Base-by-base conservation (phyloP, 2,113 vertebrate species). In the Phaethon lepturus region DNA sequence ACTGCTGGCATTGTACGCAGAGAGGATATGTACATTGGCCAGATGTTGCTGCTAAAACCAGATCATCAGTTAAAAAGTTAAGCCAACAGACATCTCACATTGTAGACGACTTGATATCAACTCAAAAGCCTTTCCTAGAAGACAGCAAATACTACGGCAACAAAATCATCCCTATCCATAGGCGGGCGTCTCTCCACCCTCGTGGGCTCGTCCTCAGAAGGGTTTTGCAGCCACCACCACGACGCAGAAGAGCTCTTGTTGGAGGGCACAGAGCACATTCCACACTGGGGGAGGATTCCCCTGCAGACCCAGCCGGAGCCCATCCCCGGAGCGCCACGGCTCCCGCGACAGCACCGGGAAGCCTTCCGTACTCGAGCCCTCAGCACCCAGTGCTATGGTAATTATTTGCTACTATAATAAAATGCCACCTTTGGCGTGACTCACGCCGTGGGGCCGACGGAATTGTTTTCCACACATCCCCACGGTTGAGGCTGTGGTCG, bases 261-360 rank as follows among this genome's bases (percentile, higher is more conserved):
- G 25, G 24, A 81, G n/a, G 59, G 22, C 15, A 33, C 33, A 45
- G 60, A 59, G 77, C 19, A 25, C 44, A 50, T 45, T 83, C 49
- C 53, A 49, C 1, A 23, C 63, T 4, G 4, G 24, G 28, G 38
- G 25, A 87, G 24, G 8, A 6, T 56, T 64, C 59, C 29, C 71
- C 76, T 68, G 40, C 86, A 49, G 44, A 86, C 13, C 25, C 42
- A 56, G 26, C 59, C 44, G 20, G 45, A 83, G 33, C 40, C 52
- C 50, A 49, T 33, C 7, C 60, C 74, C 4, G 13, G 75, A 69
- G 66, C 45, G 26, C 24, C 33, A 29, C 7, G 1, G 14, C 33
- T 77, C 71, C 33, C 0, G 0, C 67, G n/a, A 49, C 23, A 49
- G 55, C 53, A 52, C 8, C 0, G 0, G 4, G 49, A 76, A 63